Evolutionary conservation across 2,113 vertebrate species (phyloP), one percentile per base, ranked within the genome.

Genomic region (Saccopteryx leptura): DNA sequence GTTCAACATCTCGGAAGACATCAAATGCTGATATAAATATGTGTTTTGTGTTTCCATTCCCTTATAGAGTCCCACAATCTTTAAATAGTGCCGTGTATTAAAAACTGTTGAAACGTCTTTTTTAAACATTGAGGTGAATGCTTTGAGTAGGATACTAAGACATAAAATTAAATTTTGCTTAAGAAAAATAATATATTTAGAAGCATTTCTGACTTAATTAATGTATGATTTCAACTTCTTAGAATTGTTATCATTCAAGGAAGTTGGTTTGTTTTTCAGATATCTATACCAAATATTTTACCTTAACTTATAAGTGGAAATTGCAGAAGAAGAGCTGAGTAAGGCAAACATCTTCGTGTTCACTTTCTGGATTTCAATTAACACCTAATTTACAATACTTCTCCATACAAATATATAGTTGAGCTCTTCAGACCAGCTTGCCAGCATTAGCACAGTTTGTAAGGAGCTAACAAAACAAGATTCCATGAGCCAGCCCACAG

Each of bases 341-440:
- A 92, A 90, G 52, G 78, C 54, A 96, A 96, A 96, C 14, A 60
- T 14, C 7, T 52, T 9, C 15, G 17, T 24, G 63, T 82, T 86
- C 48, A 68, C 74, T 95, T 84, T 96, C 76, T 95, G 74, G 61
- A 86, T 93, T 96, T 95, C 88, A 97, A 75, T 95, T 95, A 96
- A 66, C 83, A 96, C 84, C 71, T 84, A 84, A 96, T 97, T 96
- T 95, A 76, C 86, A 80, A 58, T 68, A 71, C 50, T 65, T 83
- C 93, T 96, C 96, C 80, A 85, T 91, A 90, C 85, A 96, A 97
- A 96, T 88, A 87, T 46, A 79, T 56, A 79, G 80, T 4, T 85
- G 80, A 88, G 78, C 74, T 89, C 81, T 94, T 82, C 2, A 71
- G 52, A 83, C 46, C 5, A 48, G 56, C 54, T 60, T 78, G 66